A percentile compares a stretch with the other conserved stretches of the same genome.
phyloP scores from a whole-genome alignment of 2,113 vertebrate genomes.

The Redunca redunca region DNA sequence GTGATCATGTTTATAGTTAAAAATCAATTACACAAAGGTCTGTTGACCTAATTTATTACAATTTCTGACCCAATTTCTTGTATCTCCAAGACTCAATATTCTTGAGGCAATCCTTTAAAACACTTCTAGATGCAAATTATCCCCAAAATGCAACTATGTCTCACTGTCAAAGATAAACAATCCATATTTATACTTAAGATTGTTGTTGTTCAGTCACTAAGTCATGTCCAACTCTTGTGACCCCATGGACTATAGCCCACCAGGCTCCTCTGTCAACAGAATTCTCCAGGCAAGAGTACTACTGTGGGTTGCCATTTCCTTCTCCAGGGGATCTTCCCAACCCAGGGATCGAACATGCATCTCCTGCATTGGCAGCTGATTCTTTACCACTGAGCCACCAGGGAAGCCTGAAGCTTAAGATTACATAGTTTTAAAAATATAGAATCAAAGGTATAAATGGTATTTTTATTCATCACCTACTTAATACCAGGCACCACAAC shows the following conservation, averaged over 20 bases:
- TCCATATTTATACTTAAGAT: background rate
- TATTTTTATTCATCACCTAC: background rate
- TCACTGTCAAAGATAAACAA: slow-evolving; percentile 16
- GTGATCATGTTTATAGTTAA: background rate
- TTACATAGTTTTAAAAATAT: slow-evolving; percentile 21
- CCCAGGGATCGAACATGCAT: background rate
- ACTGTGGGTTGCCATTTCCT: background rate
- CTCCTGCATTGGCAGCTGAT: background rate
- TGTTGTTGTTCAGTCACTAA: background rate
- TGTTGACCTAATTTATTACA: slow-evolving; percentile 11
- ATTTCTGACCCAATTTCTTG: background rate
- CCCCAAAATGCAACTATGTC: background rate
- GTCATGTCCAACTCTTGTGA: background rate
- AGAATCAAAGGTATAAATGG: background rate
- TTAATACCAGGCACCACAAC: background rate
- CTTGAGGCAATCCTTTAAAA: slow-evolving; percentile 10
- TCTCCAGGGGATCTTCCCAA: background rate
- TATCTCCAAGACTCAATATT: slow-evolving; percentile 8
- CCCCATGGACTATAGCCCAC: background rate
- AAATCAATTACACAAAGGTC: slow-evolving; percentile 25
- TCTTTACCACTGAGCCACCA: background rate
- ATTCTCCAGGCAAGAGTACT: background rate
- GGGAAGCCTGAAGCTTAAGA: background rate
- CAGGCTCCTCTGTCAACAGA: background rate
- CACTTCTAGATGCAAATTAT: slow-evolving; percentile 37